phyloP scores from a whole-genome alignment of 2,113 vertebrate species.

The Calidris pugnax region DNA sequence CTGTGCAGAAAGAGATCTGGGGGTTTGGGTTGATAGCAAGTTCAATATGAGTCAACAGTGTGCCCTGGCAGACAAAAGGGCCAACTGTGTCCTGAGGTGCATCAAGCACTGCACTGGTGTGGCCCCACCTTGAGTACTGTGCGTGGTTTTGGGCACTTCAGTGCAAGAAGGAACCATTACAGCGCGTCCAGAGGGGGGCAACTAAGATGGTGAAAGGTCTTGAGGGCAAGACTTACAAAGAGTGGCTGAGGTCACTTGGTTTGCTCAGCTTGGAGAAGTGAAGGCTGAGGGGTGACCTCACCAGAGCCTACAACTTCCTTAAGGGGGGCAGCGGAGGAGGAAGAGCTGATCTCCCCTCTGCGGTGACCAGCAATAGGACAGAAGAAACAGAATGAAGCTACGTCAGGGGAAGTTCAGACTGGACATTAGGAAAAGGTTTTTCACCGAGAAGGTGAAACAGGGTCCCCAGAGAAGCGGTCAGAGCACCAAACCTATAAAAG shows the following conservation, averaged over 20 bases:
- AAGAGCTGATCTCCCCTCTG: not conserved
- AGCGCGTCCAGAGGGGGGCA: not conserved
- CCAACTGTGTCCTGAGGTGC: not conserved
- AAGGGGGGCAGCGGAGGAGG: not conserved
- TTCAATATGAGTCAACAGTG: not conserved
- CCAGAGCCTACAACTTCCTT: not conserved
- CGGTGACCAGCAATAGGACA: not conserved
- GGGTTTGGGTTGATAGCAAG: not conserved
- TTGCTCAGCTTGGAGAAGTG: not conserved
- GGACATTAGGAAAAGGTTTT: not conserved
- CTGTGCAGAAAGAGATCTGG: rapidly evolving
- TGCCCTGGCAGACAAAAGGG: not conserved
- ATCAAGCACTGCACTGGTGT: not conserved
- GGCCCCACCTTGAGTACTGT: not conserved
- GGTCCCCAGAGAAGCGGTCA: not conserved
- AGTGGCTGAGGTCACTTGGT: not conserved
- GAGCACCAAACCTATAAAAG: not conserved
- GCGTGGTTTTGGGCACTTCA: not conserved
- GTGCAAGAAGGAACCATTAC: not conserved
- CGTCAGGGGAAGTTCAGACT: not conserved
- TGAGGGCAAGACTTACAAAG: not conserved
- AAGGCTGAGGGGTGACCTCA: not conserved
- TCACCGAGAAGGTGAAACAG: not conserved
- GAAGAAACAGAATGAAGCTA: not conserved
- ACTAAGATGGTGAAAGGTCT: not conserved